Evolutionary conservation across 2,113 vertebrate genomes (phyloP).

Genomic region (Catagonus wagneri): DNA sequence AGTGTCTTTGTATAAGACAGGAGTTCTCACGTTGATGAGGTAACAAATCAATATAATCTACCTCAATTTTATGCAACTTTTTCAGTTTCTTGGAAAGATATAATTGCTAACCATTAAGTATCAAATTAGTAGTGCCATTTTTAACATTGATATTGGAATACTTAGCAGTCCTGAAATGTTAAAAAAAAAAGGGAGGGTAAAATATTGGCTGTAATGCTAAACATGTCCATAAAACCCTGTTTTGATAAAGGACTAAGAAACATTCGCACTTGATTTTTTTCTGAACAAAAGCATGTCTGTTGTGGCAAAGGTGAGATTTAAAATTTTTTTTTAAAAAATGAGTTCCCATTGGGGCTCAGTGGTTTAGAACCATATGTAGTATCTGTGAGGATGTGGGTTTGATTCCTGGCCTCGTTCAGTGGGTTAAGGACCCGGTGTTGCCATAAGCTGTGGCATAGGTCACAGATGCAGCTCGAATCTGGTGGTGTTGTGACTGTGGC

Average conservation of each 20-base stretch:
- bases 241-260: background rate
- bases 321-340: no score
- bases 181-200: constrained; percentile 53
- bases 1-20: background rate
- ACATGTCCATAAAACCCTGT: background rate
- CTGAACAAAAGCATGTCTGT: background rate
- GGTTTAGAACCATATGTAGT: no score
- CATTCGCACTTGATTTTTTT: background rate
- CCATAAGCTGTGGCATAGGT: no score
- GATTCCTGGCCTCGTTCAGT: no score
- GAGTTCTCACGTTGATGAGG: background rate
- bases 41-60: background rate
- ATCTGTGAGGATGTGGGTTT: no score
- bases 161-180: background rate
- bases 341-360: no score
- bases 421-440: no score
- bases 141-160: background rate
- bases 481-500: no score
- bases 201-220: background rate
- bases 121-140: background rate
- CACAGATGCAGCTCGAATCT: no score
- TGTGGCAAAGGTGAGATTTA: background rate
- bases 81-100: constrained; percentile 42
- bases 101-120: background rate
- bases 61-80: background rate